Evolutionary conservation across 2,797 vertebrate species (phyloP).

Genomic region (Hylomyscus alleni): DNA sequence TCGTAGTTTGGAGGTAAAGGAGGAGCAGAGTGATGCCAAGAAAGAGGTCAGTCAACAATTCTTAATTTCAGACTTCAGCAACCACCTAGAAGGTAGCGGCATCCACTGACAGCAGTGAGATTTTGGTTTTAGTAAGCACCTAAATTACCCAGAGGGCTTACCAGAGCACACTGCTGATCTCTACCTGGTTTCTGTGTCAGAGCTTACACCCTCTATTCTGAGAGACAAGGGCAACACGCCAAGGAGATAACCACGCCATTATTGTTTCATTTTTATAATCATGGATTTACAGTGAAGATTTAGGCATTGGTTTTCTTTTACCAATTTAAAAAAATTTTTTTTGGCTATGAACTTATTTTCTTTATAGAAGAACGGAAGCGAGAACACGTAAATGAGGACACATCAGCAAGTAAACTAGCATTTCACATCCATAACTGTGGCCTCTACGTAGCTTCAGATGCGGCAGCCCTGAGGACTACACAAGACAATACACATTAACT

Average conservation of each 20-base stretch:
- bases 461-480: not conserved
- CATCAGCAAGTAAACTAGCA: slow-evolving; percentile 16
- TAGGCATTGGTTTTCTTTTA: slow-evolving; percentile 24
- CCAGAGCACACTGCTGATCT: not conserved
- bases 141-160: not conserved
- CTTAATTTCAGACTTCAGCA: not conserved
- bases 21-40: not conserved
- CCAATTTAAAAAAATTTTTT: slow-evolving; percentile 16
- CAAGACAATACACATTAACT: not conserved
- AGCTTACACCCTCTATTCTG: not conserved
- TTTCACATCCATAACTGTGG: not conserved
- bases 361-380: slow-evolving; percentile 2
- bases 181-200: not conserved
- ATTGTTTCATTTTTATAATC: slow-evolving; percentile 3
- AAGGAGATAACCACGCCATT: not conserved
- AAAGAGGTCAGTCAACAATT: not conserved
- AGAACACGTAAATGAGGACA: slow-evolving; percentile 9
- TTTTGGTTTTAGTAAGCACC: not conserved
- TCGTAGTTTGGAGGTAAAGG: not conserved
- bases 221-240: not conserved
- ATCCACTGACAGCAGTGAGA: not conserved
- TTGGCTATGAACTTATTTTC: slow-evolving; percentile 4
- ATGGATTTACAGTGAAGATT: not conserved
- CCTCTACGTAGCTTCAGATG: not conserved
- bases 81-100: not conserved